These are phyloP conservation scores for Rhodeus uyekii DNA, from an alignment of 2,797 vertebrate species.

Conservation along the genomic window DNA sequence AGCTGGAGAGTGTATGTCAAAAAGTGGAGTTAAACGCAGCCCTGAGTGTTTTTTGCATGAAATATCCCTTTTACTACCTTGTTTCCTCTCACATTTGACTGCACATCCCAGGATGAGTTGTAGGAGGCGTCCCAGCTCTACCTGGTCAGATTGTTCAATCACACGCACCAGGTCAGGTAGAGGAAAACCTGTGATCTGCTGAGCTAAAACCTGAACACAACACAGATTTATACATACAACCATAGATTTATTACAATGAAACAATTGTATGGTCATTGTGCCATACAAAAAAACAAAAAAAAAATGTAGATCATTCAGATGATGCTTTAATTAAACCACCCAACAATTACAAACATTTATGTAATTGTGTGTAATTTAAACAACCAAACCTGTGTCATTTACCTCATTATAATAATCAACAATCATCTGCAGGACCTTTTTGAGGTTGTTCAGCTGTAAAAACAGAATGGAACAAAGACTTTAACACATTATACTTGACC, in stretches of 20 bases:
- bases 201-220: conserved; percentile 82
- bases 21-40: background rate
- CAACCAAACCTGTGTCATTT: conserved; percentile 50
- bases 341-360: background rate
- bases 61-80: conserved; percentile 77
- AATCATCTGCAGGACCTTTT: conserved; percentile 97
- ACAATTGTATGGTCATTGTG: no score
- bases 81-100: conserved; percentile 94
- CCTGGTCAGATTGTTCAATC: conserved; percentile 83
- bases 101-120: conserved; percentile 97
- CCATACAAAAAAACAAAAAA: background rate
- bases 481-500: background rate
- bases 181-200: conserved; percentile 88
- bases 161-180: conserved; percentile 85
- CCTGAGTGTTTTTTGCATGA: background rate
- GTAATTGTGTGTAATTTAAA: background rate
- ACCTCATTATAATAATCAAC: conserved; percentile 97
- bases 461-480: conserved; percentile 16
- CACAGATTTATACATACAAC: background rate
- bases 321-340: background rate
- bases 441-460: conserved; percentile 93
- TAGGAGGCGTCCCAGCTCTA: conserved; percentile 88
- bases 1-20: background rate
- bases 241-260: background rate
- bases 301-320: background rate